Evolutionary conservation across 92 coral and sea anemone genomes (phyloP).

Genomic region (Epizoanthus ramosus): DNA sequence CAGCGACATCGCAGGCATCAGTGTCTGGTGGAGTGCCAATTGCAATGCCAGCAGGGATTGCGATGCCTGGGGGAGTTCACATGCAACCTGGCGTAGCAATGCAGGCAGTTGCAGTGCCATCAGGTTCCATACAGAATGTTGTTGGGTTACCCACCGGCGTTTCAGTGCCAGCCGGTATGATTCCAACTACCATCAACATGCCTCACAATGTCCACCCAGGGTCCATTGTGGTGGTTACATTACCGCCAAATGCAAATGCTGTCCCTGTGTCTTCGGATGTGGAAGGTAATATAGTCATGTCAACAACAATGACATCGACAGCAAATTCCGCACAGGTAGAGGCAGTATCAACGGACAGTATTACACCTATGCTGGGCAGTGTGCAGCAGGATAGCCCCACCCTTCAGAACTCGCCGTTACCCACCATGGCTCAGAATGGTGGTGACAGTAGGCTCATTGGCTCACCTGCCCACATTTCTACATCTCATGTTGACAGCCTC

Average conservation of each 20-base stretch:
- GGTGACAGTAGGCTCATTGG: conserved; percentile 65
- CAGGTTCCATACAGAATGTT: conserved; percentile 46
- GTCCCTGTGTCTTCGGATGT: conserved; percentile 67
- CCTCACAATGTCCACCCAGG: conserved; percentile 56
- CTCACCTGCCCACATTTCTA: conserved; percentile 61
- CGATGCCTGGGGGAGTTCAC: conserved; percentile 74
- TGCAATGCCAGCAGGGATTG: conserved; percentile 38
- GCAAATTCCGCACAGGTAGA: conserved; percentile 64
- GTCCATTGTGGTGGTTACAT: conserved; percentile 73
- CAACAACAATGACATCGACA: conserved; percentile 65
- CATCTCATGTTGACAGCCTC: conserved; percentile 41
- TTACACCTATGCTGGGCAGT: conserved; percentile 69
- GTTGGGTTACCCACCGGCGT: conserved; percentile 69
- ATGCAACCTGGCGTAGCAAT: conserved; percentile 73
- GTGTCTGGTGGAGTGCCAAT: conserved; percentile 41
- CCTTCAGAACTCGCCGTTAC: conserved; percentile 78
- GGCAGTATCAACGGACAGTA: conserved; percentile 54
- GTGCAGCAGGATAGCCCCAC: conserved; percentile 79
- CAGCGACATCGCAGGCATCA: conserved; percentile 67
- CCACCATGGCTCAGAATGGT: conserved; percentile 92
- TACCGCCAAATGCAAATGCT: conserved; percentile 84
- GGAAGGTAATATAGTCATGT: conserved; percentile 55
- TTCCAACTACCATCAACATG: conserved; percentile 69
- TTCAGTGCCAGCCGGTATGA: conserved; percentile 57
- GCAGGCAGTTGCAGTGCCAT: conserved; percentile 70